Base-by-base conservation (phyloP, 2,888 invertebrate genomes). In the Blera fallax region DNA sequence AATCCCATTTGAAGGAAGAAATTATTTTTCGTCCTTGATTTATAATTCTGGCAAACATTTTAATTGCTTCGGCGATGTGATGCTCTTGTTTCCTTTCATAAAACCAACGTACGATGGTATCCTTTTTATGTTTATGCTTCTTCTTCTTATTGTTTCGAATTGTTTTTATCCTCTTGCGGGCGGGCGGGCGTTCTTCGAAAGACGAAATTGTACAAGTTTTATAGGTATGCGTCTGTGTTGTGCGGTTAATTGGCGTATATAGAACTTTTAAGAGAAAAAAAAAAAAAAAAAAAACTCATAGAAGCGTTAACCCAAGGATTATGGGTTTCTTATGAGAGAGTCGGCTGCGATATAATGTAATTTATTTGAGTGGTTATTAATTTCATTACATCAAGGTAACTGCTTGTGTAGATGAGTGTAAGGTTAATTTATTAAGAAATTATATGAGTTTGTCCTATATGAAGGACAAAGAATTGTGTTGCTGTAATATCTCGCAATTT, bases 281-380 rank as follows among this genome's bases (percentile, higher is more conserved):
- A 34, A 3, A 40, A n/a, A 8, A 29, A 18, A 6, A 34, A 34
- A 3, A 40, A n/a, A 14, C 5, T 60, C 24, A 11, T 18, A 24
- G 21, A 24, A 21, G 40, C 14, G 27, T 37, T 37, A 52, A 50
- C 34, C 67, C 37, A 8, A 24, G 24, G 37, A 67, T 67, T 52
- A 21, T 18, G 14, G 10, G 40, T 48, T 52, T 67, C 52, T 37
- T 67, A 52, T 52, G 40, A 34, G n/a, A n/a, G n/a, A n/a, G 11
- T 37, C 6, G 10, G 14, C 5, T 32, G 43, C 34, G 7, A 48
- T 18, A 34, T 21, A 27, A 52, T 21, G 37, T 67, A 37, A 67
- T 67, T 52, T 52, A 67, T 67, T 52, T 37, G 67, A 67, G 52
- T 67, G 37, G 52, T 67, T 67, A 67, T 52, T 67, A 67, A 67